Evolutionary conservation across 2,888 invertebrate species (phyloP), one percentile per base, ranked within the genome.

Genomic region (Ophion slaviceki): DNA sequence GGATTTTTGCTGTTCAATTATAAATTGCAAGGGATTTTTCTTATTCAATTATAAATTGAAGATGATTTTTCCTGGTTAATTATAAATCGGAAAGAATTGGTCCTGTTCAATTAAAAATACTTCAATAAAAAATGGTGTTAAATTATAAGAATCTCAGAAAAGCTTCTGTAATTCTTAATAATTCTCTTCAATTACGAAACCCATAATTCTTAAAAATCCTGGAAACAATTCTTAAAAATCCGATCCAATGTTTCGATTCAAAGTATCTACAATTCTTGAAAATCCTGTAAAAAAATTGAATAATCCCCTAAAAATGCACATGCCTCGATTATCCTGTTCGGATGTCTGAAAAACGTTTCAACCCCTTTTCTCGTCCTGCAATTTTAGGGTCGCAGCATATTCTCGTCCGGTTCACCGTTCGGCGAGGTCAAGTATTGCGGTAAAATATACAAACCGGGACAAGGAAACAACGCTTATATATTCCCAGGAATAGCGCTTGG

Each of bases 391-490:
- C 96, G 97, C 79, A 97, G 97, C 89, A 96, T 99, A 80, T 99
- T 99, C 95, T 97, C 99, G 1, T 99, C 98, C 45, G 99, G 99
- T 7, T 99, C 99, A 45, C 99, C 99, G 0, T 99, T 99, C 95
- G 97, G 97, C 20, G 96, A 98, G 2, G 98, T 98, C 3, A 95
- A 95, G 17, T 95, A 96, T 90, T 95, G 96, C 80, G 98, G 97
- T 28, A 97, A 97, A 93, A 96, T 96, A 5, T 98, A 95, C 94
- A 95, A 96, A 88, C 98, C 99, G 0, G 99, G 99, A 0, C 99
- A 99, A 94, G 99, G 99, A 84, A 99, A 99, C 94, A 99, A 99
- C 94, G 98, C 99, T 0, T 99, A 99, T 94, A 99, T 99, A 91
- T 99, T 98, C 95, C 99, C 99, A 0, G 99, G 99, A 6, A 95